Conservation (phyloP, 2,888 invertebrate species). For the Agrochola lychnidis region DNA sequence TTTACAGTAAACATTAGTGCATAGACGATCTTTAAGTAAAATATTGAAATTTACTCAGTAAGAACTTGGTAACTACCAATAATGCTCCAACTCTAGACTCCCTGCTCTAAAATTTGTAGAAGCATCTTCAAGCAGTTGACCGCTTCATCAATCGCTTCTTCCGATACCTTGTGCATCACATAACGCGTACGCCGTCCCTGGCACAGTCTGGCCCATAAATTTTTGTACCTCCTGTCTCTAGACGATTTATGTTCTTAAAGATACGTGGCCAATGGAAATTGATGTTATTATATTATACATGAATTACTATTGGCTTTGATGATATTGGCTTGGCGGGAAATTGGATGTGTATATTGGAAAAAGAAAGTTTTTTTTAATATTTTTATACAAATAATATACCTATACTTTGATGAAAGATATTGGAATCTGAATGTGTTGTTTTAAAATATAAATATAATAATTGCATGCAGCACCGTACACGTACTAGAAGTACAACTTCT, state of each 20-base stretch:
- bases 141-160: conserved; percentile 40
- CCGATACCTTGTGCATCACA: conserved; percentile 41
- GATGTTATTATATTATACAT: conserved; percentile 72
- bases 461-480: not conserved
- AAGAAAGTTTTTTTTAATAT: not conserved
- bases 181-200: conserved; percentile 64
- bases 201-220: conserved; percentile 75
- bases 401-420: not conserved
- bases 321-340: conserved; percentile 39
- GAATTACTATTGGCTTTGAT: conserved; percentile 49
- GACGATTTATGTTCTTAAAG: conserved; percentile 76
- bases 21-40: too few species aligned
- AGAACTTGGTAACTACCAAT: too few species aligned
- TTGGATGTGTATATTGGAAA: conserved; percentile 8
- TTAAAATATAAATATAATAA: not conserved
- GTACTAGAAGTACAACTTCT: not conserved
- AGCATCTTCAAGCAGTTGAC: not conserved
- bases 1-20: too few species aligned
- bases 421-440: not conserved
- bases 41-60: too few species aligned
- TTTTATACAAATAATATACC: not conserved
- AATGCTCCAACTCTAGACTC: too few species aligned
- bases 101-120: too few species aligned
- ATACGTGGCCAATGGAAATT: conserved; percentile 76
- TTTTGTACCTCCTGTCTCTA: conserved; percentile 76